Evolutionary conservation across 2,797 vertebrate species (phyloP).

Genomic region (Leptodactylus fallax): DNA sequence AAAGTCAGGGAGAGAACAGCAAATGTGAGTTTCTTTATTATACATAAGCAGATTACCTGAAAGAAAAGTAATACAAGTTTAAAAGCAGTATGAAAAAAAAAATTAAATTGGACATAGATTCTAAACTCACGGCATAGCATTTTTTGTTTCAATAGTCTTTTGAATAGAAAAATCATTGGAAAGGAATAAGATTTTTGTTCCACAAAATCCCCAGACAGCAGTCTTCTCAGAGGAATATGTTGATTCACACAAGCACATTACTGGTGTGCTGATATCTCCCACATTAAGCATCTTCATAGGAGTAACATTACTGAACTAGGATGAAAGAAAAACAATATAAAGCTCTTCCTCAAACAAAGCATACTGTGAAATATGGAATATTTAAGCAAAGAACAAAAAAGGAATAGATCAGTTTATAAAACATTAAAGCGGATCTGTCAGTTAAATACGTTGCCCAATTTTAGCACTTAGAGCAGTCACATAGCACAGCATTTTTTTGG

Average conservation of each 20-base stretch:
- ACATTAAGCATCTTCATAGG: conserved; percentile 84
- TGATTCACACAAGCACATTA: conserved; percentile 87
- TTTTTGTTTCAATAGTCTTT: conserved; percentile 87
- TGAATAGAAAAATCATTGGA: conserved; percentile 83
- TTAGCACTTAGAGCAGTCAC: too few species aligned
- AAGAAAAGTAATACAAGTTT: background rate
- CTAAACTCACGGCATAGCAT: conserved; percentile 81
- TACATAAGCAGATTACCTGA: background rate
- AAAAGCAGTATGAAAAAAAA: too few species aligned
- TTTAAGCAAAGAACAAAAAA: too few species aligned
- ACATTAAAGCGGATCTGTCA: too few species aligned
- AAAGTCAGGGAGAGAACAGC: background rate
- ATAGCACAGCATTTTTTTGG: too few species aligned
- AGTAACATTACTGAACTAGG: conserved; percentile 80
- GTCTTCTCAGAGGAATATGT: conserved; percentile 79
- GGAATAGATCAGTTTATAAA: too few species aligned
- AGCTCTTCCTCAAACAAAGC: too few species aligned
- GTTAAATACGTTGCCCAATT: too few species aligned
- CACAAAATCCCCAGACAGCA: conserved; percentile 88
- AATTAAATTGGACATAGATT: too few species aligned
- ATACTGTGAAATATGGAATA: too few species aligned
- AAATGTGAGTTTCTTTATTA: background rate
- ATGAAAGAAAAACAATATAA: background rate
- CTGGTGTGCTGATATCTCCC: conserved; percentile 83
- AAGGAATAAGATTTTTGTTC: conserved; percentile 85